Evolutionary conservation across 2,797 vertebrate genomes (phyloP).

Genomic region (Falco rusticolus): DNA sequence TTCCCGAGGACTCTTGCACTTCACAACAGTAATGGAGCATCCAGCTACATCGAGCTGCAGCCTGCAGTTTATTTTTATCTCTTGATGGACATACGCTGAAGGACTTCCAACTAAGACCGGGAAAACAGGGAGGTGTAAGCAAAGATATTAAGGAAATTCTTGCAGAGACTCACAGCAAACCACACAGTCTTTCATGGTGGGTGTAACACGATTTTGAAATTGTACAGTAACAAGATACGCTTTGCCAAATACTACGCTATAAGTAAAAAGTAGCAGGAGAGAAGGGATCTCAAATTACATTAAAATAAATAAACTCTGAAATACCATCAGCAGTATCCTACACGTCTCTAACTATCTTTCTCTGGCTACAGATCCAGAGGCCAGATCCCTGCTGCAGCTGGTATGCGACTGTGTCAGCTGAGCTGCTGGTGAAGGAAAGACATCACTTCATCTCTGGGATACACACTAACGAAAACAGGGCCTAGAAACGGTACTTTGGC

Average conservation of each 20-base stretch:
- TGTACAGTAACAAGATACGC: neutral
- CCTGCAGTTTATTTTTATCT: slow-evolving; percentile 27
- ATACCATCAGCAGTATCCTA: neutral
- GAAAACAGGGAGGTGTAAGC: neutral
- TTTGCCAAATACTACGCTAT: neutral
- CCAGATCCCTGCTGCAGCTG: neutral
- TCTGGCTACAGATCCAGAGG: neutral
- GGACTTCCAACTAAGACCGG: neutral
- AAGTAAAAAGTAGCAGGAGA: neutral
- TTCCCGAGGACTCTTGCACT: slow-evolving; percentile 18
- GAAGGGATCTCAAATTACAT: neutral
- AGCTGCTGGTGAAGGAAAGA: neutral
- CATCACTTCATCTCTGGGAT: neutral
- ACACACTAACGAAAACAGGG: neutral
- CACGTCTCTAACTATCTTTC: neutral
- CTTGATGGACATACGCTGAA: neutral
- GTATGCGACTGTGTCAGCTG: neutral
- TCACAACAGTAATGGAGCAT: neutral
- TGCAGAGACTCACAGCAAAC: neutral
- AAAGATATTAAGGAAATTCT: neutral
- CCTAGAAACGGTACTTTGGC: neutral
- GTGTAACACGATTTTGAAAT: neutral
- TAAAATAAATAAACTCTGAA: neutral
- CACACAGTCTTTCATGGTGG: neutral
- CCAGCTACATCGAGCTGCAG: neutral